Percentiles rank a stretch among this genome's conserved stretches.
phyloP scores from a whole-genome alignment of 2,888 invertebrate species.

The Agriopis leucophaearia region DNA sequence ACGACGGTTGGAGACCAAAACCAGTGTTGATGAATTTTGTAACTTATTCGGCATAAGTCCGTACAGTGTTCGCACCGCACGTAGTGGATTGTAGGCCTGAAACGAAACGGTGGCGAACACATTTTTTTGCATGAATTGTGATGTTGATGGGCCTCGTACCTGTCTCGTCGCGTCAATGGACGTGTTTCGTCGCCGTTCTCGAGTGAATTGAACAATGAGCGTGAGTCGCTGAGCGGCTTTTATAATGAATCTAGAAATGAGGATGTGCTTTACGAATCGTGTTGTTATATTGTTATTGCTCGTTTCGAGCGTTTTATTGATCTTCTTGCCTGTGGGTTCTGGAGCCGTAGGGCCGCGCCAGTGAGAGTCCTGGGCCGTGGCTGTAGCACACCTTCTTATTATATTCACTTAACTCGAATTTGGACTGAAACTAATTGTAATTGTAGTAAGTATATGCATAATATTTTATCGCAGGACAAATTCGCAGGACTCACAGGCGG shows the following conservation, averaged over 20 bases:
- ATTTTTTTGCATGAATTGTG: neutral
- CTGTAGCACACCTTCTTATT: constrained; percentile 51
- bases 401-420: constrained; percentile 52
- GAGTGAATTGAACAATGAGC: constrained; percentile 31
- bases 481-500: constrained; percentile 51
- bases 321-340: constrained; percentile 42
- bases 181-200: constrained; percentile 17
- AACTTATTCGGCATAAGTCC: too few relatives aligned
- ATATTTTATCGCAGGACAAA: constrained; percentile 53
- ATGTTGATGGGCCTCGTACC: neutral
- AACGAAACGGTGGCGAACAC: constrained; percentile 4
- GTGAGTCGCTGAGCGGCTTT: constrained; percentile 44
- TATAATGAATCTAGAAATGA: constrained; percentile 50
- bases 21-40: too few relatives aligned
- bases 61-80: too few relatives aligned
- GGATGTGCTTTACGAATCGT: constrained; percentile 44
- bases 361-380: constrained; percentile 59
- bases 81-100: constrained; percentile 38
- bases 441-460: constrained; percentile 52
- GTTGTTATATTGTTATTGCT: constrained; percentile 43
- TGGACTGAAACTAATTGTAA: constrained; percentile 45
- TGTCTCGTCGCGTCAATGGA: neutral
- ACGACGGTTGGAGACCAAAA: too few relatives aligned
- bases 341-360: constrained; percentile 52
- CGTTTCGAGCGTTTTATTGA: constrained; percentile 27